A percentile compares a stretch with the other conserved stretches of the same genome.
Conservation (phyloP, 2,888 invertebrate species). For the Cheilosia pagana region DNA sequence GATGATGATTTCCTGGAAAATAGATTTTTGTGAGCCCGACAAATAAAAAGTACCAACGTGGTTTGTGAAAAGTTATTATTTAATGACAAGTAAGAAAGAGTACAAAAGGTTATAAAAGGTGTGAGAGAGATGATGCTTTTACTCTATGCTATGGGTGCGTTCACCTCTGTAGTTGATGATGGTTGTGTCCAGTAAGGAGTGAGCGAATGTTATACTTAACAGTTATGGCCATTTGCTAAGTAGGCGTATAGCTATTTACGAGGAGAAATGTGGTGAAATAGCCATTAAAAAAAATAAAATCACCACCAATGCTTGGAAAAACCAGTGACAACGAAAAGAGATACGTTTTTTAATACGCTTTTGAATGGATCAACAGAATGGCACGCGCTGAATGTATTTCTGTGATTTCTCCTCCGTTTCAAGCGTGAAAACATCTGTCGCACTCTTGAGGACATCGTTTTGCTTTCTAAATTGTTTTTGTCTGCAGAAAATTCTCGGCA, state of each 20-base stretch:
- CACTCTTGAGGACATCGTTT: slow-evolving; percentile 27
- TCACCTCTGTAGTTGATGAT: too few relatives aligned
- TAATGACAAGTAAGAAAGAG: too few relatives aligned
- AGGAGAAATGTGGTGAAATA: slow-evolving; percentile 15
- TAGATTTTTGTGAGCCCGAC: too few relatives aligned
- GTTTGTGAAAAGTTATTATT: too few relatives aligned
- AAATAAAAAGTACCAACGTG: too few relatives aligned
- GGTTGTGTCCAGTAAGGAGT: too few relatives aligned
- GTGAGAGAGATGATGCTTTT: too few relatives aligned
- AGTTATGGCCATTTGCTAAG: slow-evolving; percentile 27
- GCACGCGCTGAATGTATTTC: slow-evolving; percentile 66
- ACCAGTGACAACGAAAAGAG: slow-evolving; percentile 48
- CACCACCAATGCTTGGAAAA: slow-evolving; percentile 35
- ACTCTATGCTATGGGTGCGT: too few relatives aligned
- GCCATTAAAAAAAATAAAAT: slow-evolving; percentile 5
- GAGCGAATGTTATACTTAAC: too few relatives aligned
- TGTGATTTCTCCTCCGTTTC: slow-evolving; percentile 13
- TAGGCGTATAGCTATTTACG: slow-evolving; percentile 37
- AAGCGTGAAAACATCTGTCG: slow-evolving; percentile 62
- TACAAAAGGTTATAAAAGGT: too few relatives aligned
- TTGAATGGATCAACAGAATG: slow-evolving; percentile 65
- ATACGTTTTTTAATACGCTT: slow-evolving; percentile 54
- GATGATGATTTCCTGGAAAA: too few relatives aligned
- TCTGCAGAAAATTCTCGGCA: slow-evolving; percentile 23
- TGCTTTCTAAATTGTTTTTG: slow-evolving; percentile 36